Evolutionary conservation across 2,113 vertebrate genomes (phyloP), one percentile per base, ranked within the genome.

Genomic region (Hippocampus comes): DNA sequence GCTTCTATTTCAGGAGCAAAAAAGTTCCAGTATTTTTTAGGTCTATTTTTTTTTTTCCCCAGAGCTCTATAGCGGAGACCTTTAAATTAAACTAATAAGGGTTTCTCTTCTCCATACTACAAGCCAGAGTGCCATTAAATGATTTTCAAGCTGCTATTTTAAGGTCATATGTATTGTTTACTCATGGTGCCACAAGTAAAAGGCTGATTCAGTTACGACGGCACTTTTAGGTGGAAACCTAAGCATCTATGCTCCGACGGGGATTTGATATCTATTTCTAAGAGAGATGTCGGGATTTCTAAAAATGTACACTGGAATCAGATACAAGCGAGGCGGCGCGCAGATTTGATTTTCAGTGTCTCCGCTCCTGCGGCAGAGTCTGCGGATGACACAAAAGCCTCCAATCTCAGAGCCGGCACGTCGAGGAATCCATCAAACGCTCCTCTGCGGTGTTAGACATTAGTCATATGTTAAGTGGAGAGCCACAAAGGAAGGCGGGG

Each of bases 381-480:
- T 78, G 79, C 57, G 14, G 67, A 70, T 25, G 55, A 73, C 73
- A 81, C 77, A 73, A 49, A 77, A 73, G 75, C 61, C 69, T 87
- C 68, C 53, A 42, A 75, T 79, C 76, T 78, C 71, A 71, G 53
- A 41, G 76, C 66, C 74, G 57, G 65, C 23, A 4, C 67, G 60
- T 68, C 42, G 63, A 75, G 67, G 82, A 80, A 89, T 74, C 79
- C 80, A 84, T 86, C 84, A 80, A 82, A 82, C 72, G 71, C 66
- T 79, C 63, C 65, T 78, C 70, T 74, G 70, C 55, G 64, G 72
- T 73, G 25, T 12, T 20, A 4, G 61, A 80, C 77, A 75, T 76
- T 43, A 80, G 77, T 80, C 70, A 78, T 72, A 63, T 77, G 79
- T 82, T 81, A 59, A 72, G 63, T 51, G 46, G 68, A 79, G 70